Evolutionary conservation across 2,888 invertebrate genomes (phyloP).

Genomic region (Nemapogon koenigi): DNA sequence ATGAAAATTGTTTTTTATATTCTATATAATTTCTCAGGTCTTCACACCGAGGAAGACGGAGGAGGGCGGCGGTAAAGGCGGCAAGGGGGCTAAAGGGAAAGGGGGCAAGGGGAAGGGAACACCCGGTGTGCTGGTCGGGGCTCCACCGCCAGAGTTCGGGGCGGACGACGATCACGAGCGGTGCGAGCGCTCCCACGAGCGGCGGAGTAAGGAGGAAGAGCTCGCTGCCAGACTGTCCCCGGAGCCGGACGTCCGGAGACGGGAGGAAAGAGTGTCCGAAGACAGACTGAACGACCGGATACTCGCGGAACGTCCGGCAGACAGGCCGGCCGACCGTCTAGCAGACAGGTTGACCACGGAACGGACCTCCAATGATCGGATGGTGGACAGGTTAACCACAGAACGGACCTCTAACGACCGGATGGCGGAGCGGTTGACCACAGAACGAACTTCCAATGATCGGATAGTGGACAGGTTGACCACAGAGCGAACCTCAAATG

Average conservation of each 20-base stretch:
- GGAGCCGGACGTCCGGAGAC: background rate
- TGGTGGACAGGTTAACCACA: conserved; percentile 24
- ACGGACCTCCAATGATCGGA: conserved; percentile 25
- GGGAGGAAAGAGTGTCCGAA: conserved; percentile 18
- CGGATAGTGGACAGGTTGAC: conserved; percentile 20
- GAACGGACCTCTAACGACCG: conserved; percentile 26
- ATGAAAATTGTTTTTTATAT: too few relatives aligned
- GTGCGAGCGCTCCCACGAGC: conserved; percentile 31
- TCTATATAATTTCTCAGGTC: conserved; percentile 26
- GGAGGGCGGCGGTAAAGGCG: conserved; percentile 74
- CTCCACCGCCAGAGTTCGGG: conserved; percentile 45
- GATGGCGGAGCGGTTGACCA: conserved; percentile 24
- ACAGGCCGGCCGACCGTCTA: conserved; percentile 15
- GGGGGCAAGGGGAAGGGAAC: conserved; percentile 77
- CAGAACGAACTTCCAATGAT: conserved; percentile 15
- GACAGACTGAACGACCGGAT: conserved; percentile 17
- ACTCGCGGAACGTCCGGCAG: conserved; percentile 12
- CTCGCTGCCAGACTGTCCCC: conserved; percentile 38
- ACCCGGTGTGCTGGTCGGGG: conserved; percentile 67
- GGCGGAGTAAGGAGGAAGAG: conserved; percentile 39
- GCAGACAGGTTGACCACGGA: conserved; percentile 20
- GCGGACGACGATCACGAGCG: conserved; percentile 41
- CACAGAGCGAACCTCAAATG: conserved; percentile 13
- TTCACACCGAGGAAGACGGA: conserved; percentile 67
- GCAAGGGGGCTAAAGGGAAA: conserved; percentile 75